Evolutionary conservation across 2,888 invertebrate genomes (phyloP).

Genomic region (Beris chalybata): DNA sequence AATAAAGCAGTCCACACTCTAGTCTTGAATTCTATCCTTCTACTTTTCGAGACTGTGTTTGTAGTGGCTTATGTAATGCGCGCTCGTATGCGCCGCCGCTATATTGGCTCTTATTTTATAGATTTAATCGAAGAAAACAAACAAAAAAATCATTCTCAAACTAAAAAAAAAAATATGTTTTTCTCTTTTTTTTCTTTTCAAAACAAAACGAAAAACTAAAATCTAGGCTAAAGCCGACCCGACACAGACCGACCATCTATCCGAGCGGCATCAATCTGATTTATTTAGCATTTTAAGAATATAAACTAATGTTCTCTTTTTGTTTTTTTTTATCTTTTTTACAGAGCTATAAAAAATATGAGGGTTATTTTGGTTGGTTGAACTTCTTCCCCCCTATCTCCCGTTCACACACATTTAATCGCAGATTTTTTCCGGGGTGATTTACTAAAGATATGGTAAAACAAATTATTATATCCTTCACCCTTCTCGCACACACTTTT

Average conservation of each 20-base stretch:
- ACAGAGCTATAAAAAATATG: constrained; percentile 14
- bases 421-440: no score
- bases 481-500: no score
- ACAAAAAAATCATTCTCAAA: not conserved
- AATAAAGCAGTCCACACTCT: not conserved
- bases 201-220: constrained; percentile 21
- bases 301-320: constrained; percentile 29
- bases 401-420: no score
- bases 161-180: not conserved
- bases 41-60: not conserved
- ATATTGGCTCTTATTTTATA: not conserved
- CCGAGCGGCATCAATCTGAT: constrained; percentile 15
- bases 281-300: constrained; percentile 16
- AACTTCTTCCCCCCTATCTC: no score
- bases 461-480: no score
- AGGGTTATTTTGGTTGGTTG: constrained; percentile 15
- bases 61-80: not conserved
- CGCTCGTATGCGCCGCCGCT: no score
- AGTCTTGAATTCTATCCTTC: not conserved
- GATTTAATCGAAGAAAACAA: not conserved
- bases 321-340: constrained; percentile 32
- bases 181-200: constrained; percentile 26
- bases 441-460: no score
- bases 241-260: constrained; percentile 10
- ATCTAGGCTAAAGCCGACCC: constrained; percentile 2